Evolutionary conservation across 2,888 invertebrate species (phyloP), one percentile per base, ranked within the genome.

Genomic region (Drosophila mimica): DNA sequence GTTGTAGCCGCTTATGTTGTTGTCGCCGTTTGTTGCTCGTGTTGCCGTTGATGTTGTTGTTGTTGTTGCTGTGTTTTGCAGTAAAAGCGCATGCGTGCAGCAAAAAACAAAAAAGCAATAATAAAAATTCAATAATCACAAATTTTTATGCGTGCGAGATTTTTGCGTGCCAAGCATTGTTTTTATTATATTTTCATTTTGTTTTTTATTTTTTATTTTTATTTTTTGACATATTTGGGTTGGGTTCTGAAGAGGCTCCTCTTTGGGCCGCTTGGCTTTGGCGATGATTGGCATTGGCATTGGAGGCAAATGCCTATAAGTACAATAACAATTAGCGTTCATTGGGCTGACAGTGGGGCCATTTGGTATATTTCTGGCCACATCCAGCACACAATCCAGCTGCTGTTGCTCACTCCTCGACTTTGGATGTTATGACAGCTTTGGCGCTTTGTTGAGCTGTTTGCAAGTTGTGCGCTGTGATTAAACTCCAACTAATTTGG

Each of bases 401-500:
- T 40, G 28, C 31, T 49, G 13, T 3, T 7, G 8, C 28, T 28
- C 7, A 3, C 30, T 34, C 15, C 25, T 34, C 25, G 25, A 17
- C 1, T 17, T n/a, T 40, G 65, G 31, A 11, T 74, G 57, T 85
- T 88, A 76, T 85, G 90, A 88, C 84, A 84, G 89, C 81, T 53
- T 48, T 58, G 63, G 71, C 61, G 73, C 73, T 72, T 66, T 80
- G 83, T 82, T 70, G 63, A 62, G 71, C 61, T 64, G 61, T 38
- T 25, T 64, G 76, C 65, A 61, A 71, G 57, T 66, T 70, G 34
- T 58, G 68, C 38, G 60, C 70, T 57, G 91, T 83, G 91, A 85
- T 90, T 90, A 89, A 85, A 78, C 79, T 75, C 60, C 69, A 85
- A 87, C 91, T 85, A 87, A 85, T 85, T 85, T 90, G 84, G 85